These are phyloP conservation scores for Botia kubotai DNA, from an alignment of 2,797 vertebrate genomes.

Conservation along the genomic window DNA sequence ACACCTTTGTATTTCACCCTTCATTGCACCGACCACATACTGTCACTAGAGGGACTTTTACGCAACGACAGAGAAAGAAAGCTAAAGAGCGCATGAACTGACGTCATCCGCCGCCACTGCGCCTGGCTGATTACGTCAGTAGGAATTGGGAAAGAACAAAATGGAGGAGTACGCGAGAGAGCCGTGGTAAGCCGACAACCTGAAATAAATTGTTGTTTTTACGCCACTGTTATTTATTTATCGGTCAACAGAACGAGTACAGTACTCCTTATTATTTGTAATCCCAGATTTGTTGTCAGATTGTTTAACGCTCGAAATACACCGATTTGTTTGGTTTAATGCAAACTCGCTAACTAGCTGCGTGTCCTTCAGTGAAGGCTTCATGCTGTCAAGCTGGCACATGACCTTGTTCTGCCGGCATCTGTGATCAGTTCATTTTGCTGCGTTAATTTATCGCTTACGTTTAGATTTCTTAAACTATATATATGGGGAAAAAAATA, in stretches of 20 bases:
- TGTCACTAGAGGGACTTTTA: constrained; percentile 27
- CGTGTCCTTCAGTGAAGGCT: constrained; percentile 36
- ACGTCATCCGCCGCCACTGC: constrained; percentile 1
- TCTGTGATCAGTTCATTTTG: background rate
- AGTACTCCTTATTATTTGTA: background rate
- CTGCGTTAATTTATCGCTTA: background rate
- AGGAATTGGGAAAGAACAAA: constrained; percentile 77
- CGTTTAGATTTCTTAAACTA: background rate
- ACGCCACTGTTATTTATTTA: background rate
- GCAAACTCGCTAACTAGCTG: background rate
- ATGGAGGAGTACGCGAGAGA: constrained; percentile 97
- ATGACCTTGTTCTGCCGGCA: constrained; percentile 53
- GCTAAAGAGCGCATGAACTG: background rate
- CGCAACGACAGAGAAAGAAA: background rate
- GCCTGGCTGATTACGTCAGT: constrained; percentile 60
- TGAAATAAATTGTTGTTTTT: background rate
- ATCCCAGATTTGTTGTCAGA: background rate
- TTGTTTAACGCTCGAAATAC: background rate
- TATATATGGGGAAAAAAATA: too few species aligned
- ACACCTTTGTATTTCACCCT: background rate
- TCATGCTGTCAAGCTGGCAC: constrained; percentile 29
- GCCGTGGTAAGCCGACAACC: constrained; percentile 85
- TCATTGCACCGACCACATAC: background rate
- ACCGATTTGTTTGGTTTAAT: background rate
- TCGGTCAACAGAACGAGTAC: background rate